Conservation (phyloP, 1,140 invertebrate genomes). For the Thaumetopoea pityocampa region DNA sequence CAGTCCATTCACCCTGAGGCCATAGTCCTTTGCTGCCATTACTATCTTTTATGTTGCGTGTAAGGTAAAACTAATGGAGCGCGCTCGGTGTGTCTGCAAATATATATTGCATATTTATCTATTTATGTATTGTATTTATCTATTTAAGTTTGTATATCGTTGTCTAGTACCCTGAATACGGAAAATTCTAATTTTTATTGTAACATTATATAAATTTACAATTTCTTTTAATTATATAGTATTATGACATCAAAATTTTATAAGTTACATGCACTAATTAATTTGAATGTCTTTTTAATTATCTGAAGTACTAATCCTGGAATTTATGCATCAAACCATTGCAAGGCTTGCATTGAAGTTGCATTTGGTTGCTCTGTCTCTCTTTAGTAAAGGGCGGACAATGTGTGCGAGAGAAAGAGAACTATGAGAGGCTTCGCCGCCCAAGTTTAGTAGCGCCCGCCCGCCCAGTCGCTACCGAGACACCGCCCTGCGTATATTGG, state of each 20-base stretch:
- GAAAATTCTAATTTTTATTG: too few relatives aligned
- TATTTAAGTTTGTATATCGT: too few relatives aligned
- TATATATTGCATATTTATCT: too few relatives aligned
- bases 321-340: constrained; percentile 13
- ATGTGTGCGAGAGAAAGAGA: constrained; percentile 41
- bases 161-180: too few relatives aligned
- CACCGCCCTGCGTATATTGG: constrained; percentile 37
- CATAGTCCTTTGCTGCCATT: constrained; percentile 8
- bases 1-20: constrained; percentile 14
- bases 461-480: constrained; percentile 59
- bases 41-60: too few relatives aligned
- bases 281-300: constrained; percentile 11
- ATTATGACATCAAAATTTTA: neutral
- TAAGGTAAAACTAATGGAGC: too few relatives aligned
- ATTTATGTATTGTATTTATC: too few relatives aligned
- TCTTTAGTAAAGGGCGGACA: constrained; percentile 16
- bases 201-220: too few relatives aligned
- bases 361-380: constrained; percentile 41
- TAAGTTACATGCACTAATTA: too few relatives aligned
- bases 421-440: constrained; percentile 44
- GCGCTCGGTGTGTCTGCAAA: too few relatives aligned
- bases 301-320: constrained; percentile 5
- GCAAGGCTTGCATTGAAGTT: constrained; percentile 36
- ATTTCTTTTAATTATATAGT: too few relatives aligned
- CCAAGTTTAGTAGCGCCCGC: constrained; percentile 50